phyloP scores from a whole-genome alignment of 2,888 invertebrate genomes.

The Rosalia funebris region DNA sequence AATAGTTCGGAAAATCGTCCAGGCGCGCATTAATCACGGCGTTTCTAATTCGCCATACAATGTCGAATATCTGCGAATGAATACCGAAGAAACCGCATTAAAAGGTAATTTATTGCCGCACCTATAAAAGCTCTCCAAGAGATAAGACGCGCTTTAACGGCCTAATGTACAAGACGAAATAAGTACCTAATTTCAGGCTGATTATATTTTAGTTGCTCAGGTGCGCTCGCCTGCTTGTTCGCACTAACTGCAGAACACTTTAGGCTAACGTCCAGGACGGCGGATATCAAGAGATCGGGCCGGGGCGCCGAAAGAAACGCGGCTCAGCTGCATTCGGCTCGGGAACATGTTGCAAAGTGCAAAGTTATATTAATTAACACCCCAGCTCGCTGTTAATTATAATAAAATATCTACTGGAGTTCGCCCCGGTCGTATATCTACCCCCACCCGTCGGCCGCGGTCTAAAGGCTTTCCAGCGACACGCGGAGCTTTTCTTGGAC shows the following conservation, averaged over 20 bases:
- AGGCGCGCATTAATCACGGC: too few species aligned
- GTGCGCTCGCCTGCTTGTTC: conserved; percentile 26
- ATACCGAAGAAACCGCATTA: conserved; percentile 14
- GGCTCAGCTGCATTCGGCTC: conserved; percentile 40
- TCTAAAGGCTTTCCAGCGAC: too few species aligned
- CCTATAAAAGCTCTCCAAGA: conserved; percentile 22
- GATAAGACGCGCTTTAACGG: conserved; percentile 21
- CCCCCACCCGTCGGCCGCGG: too few species aligned
- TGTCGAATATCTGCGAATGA: conserved; percentile 12
- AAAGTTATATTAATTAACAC: conserved; percentile 37
- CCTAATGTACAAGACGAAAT: conserved; percentile 23
- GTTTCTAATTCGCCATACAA: conserved; percentile 8
- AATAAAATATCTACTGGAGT: conserved; percentile 19
- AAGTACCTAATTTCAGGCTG: conserved; percentile 33
- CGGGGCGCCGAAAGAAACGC: conserved; percentile 28
- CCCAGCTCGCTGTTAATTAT: conserved; percentile 25
- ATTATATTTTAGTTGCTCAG: conserved; percentile 41
- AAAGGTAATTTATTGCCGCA: conserved; percentile 19
- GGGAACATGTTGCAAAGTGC: conserved; percentile 33
- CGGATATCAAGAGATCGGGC: conserved; percentile 20
- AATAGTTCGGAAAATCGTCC: too few species aligned
- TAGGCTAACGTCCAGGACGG: conserved; percentile 15
- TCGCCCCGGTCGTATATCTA: too few species aligned
- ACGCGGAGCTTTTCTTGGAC: too few species aligned
- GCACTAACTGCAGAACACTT: conserved; percentile 25